Percentiles rank a stretch among this genome's conserved stretches.
Evolutionary conservation across 2,888 invertebrate species (phyloP).

Genomic region (Rhamnusium bicolor): DNA sequence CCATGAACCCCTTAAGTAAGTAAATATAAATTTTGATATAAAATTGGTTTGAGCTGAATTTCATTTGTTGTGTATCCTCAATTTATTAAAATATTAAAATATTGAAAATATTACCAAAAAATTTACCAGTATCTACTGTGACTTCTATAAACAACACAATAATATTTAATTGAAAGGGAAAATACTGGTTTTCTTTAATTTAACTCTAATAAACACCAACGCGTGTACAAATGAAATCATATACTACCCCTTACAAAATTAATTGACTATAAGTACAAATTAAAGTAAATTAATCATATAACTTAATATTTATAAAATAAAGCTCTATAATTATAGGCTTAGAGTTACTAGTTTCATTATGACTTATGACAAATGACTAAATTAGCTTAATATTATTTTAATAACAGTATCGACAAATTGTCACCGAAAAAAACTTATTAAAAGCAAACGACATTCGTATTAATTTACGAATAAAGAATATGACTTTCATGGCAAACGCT

Average conservation of each 20-base stretch:
- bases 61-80: too few species aligned
- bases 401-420: constrained; percentile 54
- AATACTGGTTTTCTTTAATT: too few species aligned
- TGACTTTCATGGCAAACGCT: constrained; percentile 14
- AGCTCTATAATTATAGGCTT: constrained; percentile 41
- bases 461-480: constrained; percentile 23
- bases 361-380: constrained; percentile 65
- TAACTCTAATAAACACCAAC: constrained; percentile 30
- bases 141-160: too few species aligned
- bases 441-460: constrained; percentile 30
- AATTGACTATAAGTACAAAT: constrained; percentile 54
- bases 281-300: constrained; percentile 56
- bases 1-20: too few species aligned
- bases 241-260: constrained; percentile 42
- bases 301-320: constrained; percentile 52
- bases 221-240: constrained; percentile 52
- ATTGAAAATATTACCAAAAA: too few species aligned
- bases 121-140: too few species aligned
- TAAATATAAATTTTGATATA: too few species aligned
- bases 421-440: constrained; percentile 42
- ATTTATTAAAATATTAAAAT: too few species aligned
- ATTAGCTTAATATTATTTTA: constrained; percentile 65
- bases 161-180: too few species aligned
- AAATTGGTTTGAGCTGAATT: too few species aligned
- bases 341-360: constrained; percentile 52